Conservation (phyloP, 2,797 vertebrate species). For the Chelon auratus region DNA sequence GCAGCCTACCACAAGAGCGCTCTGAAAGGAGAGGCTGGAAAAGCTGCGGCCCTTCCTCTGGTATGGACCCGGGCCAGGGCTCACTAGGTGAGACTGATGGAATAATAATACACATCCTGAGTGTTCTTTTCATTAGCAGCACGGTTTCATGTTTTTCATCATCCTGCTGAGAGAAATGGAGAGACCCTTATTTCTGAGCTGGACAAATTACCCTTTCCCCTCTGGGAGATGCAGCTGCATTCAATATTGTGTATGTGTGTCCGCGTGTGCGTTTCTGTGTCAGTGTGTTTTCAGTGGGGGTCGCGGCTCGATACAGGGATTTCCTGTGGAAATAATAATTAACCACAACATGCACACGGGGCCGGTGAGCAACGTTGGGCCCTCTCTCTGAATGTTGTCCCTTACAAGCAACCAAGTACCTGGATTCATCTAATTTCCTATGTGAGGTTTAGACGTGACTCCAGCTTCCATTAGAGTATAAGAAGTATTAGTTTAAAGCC, state of each 20-base stretch:
- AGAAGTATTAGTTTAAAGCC: conserved; percentile 60
- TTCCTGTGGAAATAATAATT: conserved; percentile 97
- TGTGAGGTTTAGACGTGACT: conserved; percentile 83
- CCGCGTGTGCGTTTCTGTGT: conserved; percentile 49
- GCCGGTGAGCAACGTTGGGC: conserved; percentile 86
- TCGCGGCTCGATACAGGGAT: conserved; percentile 76
- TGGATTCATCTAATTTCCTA: conserved; percentile 86
- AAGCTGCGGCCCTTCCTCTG: conserved; percentile 89
- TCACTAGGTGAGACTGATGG: conserved; percentile 99
- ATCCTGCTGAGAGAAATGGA: conserved; percentile 97
- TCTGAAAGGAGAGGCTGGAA: conserved; percentile 80
- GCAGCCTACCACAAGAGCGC: conserved; percentile 81
- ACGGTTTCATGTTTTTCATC: conserved; percentile 97
- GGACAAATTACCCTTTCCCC: conserved; percentile 90
- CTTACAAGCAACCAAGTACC: conserved; percentile 81
- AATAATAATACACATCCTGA: conserved; percentile 99
- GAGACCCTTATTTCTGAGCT: conserved; percentile 92
- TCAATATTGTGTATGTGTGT: conserved; percentile 83
- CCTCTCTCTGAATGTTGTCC: conserved; percentile 75
- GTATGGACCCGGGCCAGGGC: conserved; percentile 90
- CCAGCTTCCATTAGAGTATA: conserved; percentile 81
- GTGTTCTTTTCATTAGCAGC: conserved; percentile 99
- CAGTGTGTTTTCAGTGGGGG: conserved; percentile 60
- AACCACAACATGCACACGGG: conserved; percentile 90
- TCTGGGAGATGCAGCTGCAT: conserved; percentile 92